phyloP scores from a whole-genome alignment of 2,888 invertebrate genomes.

The Clitarchus hookeri region DNA sequence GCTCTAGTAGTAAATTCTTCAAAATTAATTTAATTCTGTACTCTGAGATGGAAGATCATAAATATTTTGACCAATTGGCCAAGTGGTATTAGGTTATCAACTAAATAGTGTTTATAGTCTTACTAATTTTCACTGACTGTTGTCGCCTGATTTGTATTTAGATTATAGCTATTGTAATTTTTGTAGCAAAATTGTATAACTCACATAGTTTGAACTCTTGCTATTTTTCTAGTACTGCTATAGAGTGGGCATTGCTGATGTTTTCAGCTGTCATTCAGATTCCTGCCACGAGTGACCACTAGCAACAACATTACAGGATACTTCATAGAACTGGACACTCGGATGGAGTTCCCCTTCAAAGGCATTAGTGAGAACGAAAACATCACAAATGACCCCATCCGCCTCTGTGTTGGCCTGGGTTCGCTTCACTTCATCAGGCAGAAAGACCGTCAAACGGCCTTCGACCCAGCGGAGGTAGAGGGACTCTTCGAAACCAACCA shows the following conservation, averaged over 20 bases:
- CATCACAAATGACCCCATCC: neutral
- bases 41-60: no score
- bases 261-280: neutral
- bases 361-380: neutral
- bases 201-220: no score
- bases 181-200: no score
- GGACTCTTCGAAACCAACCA: neutral
- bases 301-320: neutral
- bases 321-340: conserved; percentile 10
- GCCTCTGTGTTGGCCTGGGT: neutral
- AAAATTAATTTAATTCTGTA: no score
- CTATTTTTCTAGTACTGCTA: no score
- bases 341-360: neutral
- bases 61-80: no score
- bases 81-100: no score
- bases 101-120: no score
- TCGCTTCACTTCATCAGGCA: neutral
- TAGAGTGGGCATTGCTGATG: neutral
- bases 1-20: no score
- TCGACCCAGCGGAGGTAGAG: neutral
- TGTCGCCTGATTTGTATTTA: no score
- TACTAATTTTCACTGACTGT: no score
- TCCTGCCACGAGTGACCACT: neutral
- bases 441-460: neutral
- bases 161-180: no score